Percentiles rank a stretch among this genome's conserved stretches.
Conservation (phyloP, 2,113 vertebrate species). For the Macquaria ambigua region DNA sequence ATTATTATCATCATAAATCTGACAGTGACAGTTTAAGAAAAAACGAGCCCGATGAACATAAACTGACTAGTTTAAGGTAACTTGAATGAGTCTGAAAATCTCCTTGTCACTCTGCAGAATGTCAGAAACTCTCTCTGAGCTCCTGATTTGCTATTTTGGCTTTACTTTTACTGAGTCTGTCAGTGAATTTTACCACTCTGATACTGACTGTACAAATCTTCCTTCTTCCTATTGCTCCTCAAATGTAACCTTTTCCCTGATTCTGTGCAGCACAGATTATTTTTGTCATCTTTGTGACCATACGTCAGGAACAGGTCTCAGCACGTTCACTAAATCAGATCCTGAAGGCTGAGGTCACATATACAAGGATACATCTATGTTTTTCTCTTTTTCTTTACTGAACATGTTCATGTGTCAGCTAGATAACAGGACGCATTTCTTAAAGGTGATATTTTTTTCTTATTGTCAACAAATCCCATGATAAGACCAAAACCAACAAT, state of each 20-base stretch:
- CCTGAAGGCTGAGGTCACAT: constrained; percentile 24
- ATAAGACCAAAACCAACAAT: not conserved
- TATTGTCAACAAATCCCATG: not conserved
- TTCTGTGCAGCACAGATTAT: constrained; percentile 9
- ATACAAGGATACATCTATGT: not conserved
- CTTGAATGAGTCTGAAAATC: not conserved
- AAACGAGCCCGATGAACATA: not conserved
- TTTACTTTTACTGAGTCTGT: not conserved
- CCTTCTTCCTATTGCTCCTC: constrained; percentile 7
- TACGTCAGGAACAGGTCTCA: constrained; percentile 12
- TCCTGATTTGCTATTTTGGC: not conserved
- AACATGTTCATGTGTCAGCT: constrained; percentile 6
- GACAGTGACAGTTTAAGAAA: not conserved
- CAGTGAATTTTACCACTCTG: not conserved
- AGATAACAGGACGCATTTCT: not conserved
- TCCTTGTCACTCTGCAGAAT: not conserved
- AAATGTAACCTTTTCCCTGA: constrained; percentile 15
- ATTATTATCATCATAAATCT: not conserved
- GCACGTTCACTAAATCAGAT: constrained; percentile 30
- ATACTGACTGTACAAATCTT: not conserved
- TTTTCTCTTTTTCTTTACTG: not conserved
- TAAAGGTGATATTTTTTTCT: not conserved
- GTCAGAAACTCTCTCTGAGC: not conserved
- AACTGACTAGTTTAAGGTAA: not conserved
- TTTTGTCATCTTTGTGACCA: constrained; percentile 25